phyloP scores from a whole-genome alignment of 2,113 vertebrate species.

The Spermophilus dauricus region DNA sequence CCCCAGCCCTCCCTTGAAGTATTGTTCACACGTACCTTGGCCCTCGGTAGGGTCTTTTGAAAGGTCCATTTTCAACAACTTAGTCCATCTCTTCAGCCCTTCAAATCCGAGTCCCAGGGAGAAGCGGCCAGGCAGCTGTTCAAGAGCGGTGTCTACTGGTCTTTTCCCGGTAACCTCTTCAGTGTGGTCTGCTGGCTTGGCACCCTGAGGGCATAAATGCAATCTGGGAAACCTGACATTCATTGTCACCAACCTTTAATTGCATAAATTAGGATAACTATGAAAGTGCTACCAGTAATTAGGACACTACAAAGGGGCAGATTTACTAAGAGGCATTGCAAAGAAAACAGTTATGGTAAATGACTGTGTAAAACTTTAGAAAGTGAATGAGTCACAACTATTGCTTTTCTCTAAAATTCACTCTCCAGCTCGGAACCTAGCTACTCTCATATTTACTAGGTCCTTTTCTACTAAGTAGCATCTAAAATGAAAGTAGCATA shows the following conservation, averaged over 20 bases:
- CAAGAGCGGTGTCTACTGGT: not conserved
- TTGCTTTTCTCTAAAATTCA: constrained; percentile 67
- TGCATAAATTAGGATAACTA: constrained; percentile 45
- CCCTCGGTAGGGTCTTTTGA: not conserved
- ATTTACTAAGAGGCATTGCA: constrained; percentile 48
- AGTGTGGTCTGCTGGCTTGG: constrained; percentile 28
- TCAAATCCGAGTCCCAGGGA: constrained; percentile 13
- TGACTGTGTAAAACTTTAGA: constrained; percentile 78
- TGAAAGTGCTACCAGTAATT: constrained; percentile 69
- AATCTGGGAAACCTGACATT: constrained; percentile 40
- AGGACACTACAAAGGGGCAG: not conserved
- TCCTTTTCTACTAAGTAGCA: not conserved
- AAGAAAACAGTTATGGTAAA: constrained; percentile 79
- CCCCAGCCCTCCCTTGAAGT: not conserved
- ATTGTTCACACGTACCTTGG: constrained; percentile 25
- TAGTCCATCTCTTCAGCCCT: not conserved
- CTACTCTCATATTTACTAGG: not conserved
- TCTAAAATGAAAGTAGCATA: constrained; percentile 76
- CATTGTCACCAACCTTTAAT: constrained; percentile 29
- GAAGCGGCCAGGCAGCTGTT: not conserved
- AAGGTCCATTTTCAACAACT: constrained; percentile 25
- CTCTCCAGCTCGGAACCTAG: constrained; percentile 73
- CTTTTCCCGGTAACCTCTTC: not conserved
- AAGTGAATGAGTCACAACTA: constrained; percentile 76
- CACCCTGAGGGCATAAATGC: constrained; percentile 8